Evolutionary conservation across 2,113 vertebrate genomes (phyloP), one percentile per base, ranked within the genome.

Genomic region (Sander vitreus): DNA sequence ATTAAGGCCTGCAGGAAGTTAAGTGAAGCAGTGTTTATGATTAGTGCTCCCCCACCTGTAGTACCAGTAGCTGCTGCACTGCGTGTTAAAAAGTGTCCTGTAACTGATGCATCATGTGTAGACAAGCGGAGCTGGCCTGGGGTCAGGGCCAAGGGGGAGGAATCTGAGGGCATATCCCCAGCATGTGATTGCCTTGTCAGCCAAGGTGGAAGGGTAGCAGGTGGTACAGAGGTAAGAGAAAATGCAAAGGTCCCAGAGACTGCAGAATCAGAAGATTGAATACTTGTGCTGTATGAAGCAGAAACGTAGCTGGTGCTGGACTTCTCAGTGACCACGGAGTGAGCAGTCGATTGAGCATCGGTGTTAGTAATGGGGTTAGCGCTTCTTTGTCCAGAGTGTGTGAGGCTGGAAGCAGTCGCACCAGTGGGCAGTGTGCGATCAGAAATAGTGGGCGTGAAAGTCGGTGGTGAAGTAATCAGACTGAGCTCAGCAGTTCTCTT

Each of bases 401-500:
- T 23, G 62, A 65, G 14, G 60, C 36, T 78, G 79, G 83, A 76
- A 25, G 73, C 58, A 48, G 83, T 82, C n/a, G 53, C 18, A 14
- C n/a, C 30, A 9, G 88, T 93, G 63, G 81, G 77, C 89, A 83
- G 33, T 11, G 66, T 62, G 86, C 85, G 89, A 74, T 73, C 82
- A 21, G 91, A 80, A 51, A 92, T 12, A 13, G 83, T 87, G 74
- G 96, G 90, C 0, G 96, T 93, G 78, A 97, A 96, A 76, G 88
- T 69, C 0, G 95, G 93, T 13, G 85, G 85, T 19, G 95, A 94
- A 43, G 95, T 83, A 79, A 94, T 92, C 39, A 92, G 88, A 89
- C 92, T 93, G 75, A 95, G 89, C 62, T 97, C 96, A 76, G 91
- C 96, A 21, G 93, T 94, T 66, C 97, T 96, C 93, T 96, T 96